Evolutionary conservation across 2,113 vertebrate genomes (phyloP).

Genomic region (Sylvia atricapilla): DNA sequence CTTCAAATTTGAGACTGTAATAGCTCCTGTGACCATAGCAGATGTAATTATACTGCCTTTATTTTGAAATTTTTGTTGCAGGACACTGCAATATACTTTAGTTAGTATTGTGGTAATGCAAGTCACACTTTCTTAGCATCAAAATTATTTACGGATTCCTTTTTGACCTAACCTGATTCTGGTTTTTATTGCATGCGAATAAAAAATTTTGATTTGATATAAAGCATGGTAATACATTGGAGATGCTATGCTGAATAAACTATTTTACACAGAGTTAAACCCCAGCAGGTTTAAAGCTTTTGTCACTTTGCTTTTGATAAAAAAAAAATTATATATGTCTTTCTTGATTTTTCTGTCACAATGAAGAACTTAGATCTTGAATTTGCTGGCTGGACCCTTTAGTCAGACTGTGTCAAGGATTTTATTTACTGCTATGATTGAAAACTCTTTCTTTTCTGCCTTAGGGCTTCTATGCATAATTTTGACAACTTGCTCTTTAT

Average conservation of each 20-base stretch:
- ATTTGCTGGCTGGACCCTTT: constrained; percentile 28
- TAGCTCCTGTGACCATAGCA: not conserved
- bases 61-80: not conserved
- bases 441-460: constrained; percentile 47
- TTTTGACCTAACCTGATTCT: not conserved
- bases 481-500: constrained; percentile 64
- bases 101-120: not conserved
- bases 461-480: constrained; percentile 43
- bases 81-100: not conserved
- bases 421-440: constrained; percentile 58
- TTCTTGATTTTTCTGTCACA: constrained; percentile 34
- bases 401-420: constrained; percentile 38
- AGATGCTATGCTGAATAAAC: not conserved
- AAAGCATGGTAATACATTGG: not conserved
- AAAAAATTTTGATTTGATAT: constrained; percentile 23
- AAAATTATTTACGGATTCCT: not conserved
- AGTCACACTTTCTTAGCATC: not conserved
- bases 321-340: constrained; percentile 53
- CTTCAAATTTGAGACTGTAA: not conserved
- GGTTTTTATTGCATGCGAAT: not conserved
- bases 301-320: constrained; percentile 37
- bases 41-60: not conserved
- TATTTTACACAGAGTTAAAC: constrained; percentile 20
- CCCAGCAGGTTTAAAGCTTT: constrained; percentile 14
- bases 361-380: constrained; percentile 4